Base-by-base conservation (phyloP, 2,888 invertebrate species). In the Xylota segnis region DNA sequence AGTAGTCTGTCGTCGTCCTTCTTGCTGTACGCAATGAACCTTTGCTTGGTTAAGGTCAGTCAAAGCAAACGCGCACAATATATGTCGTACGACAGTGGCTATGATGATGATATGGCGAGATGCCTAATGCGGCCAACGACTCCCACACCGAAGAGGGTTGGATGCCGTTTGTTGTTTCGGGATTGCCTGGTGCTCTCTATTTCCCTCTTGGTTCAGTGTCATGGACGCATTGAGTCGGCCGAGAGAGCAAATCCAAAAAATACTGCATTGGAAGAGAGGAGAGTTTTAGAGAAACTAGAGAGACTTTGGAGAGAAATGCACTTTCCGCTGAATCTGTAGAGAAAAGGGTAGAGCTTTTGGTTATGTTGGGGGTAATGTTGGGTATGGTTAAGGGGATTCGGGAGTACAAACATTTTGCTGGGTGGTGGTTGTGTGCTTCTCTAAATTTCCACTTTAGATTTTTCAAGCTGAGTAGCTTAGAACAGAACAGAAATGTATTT, bases 31-130 rank as follows among this genome's bases (percentile, higher is more conserved):
- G 70, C 81, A 84, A 84, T 76, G 71, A 84, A 76, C 70, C 66
- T 52, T 43, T 29, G 16, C 70, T 84, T 79, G 84, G 75, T 76
- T 54, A 84, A 84, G 84, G 84, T 84, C 84, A 84, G 75, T 76
- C 45, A 9, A 50, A 58, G 32, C 40, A 50, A n/a, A 29, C 16
- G 58, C 74, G 63, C 66, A 66, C 56, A 18, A 47, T 40, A 14
- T 7, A 16, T 23, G 23, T 23, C 23, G 50, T 37, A 61, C 32
- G 52, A 63, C 29, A 23, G 50, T 1, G 23, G 10, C 50, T 9
- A 29, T 16, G 74, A 37, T 16, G 74, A 37, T 47, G 43, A 66
- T 45, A 61, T 65, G 40, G 43, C 16, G 50, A 40, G 14, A 43
- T 45, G 7, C 16, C 29, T 16, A 43, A 10, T 56, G 14, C 12